Conservation (phyloP, 1,140 invertebrate species). For the Musca vetustissima region DNA sequence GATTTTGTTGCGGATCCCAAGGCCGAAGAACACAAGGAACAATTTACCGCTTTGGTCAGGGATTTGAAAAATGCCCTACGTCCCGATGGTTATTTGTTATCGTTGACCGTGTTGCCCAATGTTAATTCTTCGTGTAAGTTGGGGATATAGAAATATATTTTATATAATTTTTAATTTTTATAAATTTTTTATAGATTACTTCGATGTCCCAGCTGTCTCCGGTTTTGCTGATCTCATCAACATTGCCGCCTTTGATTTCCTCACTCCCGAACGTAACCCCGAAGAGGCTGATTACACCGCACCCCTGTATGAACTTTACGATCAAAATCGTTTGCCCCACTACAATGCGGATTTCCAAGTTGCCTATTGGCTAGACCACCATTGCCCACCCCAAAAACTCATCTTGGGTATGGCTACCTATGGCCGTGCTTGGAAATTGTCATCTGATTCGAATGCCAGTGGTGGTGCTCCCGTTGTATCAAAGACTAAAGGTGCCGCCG, state of each 20-base stretch:
- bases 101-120: slow-evolving; percentile 73
- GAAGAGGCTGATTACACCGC: slow-evolving; percentile 74
- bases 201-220: slow-evolving; percentile 71
- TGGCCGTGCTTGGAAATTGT: slow-evolving; percentile 81
- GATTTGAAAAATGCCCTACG: slow-evolving; percentile 70
- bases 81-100: slow-evolving; percentile 65
- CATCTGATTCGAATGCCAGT: slow-evolving; percentile 68
- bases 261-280: slow-evolving; percentile 71
- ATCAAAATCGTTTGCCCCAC: slow-evolving; percentile 61
- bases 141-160: not conserved
- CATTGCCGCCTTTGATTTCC: slow-evolving; percentile 77
- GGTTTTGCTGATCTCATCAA: slow-evolving; percentile 80
- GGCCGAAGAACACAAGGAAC: slow-evolving; percentile 72
- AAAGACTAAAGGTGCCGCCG: slow-evolving; percentile 67
- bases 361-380: slow-evolving; percentile 64
- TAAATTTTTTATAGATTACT: slow-evolving; percentile 69
- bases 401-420: slow-evolving; percentile 82
- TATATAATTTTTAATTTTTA: slow-evolving; percentile 30
- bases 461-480: slow-evolving; percentile 75
- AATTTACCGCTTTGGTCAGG: slow-evolving; percentile 73
- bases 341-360: slow-evolving; percentile 68
- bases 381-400: slow-evolving; percentile 71
- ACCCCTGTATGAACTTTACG: slow-evolving; percentile 68
- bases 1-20: slow-evolving; percentile 71
- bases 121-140: slow-evolving; percentile 70